phyloP scores from a whole-genome alignment of 2,888 invertebrate genomes.

The Oscheius onirici region DNA sequence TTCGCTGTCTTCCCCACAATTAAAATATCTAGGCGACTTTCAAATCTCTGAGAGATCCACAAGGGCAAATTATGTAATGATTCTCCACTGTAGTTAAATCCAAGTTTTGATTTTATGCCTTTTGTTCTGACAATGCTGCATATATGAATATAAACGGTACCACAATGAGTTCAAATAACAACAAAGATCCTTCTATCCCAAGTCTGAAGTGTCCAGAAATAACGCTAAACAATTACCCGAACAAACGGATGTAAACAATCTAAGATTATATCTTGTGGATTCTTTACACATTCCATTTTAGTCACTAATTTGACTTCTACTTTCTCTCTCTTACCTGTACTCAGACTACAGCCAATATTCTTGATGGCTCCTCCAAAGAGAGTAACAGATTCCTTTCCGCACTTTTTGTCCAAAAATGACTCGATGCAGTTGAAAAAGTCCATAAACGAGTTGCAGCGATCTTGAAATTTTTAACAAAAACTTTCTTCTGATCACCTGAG shows the following conservation, averaged over 20 bases:
- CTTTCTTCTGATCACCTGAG: slow-evolving; percentile 22
- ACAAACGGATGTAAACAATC: neutral
- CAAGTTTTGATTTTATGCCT: too few relatives aligned
- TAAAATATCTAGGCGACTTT: too few relatives aligned
- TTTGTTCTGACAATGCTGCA: too few relatives aligned
- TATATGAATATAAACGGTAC: too few relatives aligned
- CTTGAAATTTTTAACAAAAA: neutral
- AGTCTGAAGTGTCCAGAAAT: too few relatives aligned
- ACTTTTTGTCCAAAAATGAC: slow-evolving; percentile 21
- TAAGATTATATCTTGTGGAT: neutral
- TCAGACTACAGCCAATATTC: slow-evolving; percentile 18
- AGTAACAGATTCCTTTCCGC: slow-evolving; percentile 12
- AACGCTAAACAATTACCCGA: too few relatives aligned
- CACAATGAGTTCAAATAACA: too few relatives aligned
- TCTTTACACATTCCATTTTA: neutral
- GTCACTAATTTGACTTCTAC: neutral
- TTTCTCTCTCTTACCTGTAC: slow-evolving; percentile 3
- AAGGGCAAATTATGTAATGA: too few relatives aligned
- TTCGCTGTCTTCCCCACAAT: too few relatives aligned
- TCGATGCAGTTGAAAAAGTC: slow-evolving; percentile 28
- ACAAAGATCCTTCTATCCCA: too few relatives aligned
- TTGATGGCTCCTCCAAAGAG: slow-evolving; percentile 17
- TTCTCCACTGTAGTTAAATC: too few relatives aligned
- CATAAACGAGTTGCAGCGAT: slow-evolving; percentile 14
- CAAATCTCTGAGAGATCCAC: too few relatives aligned